phyloP scores from a whole-genome alignment of 2,113 vertebrate genomes.

The Anolis sagrei region DNA sequence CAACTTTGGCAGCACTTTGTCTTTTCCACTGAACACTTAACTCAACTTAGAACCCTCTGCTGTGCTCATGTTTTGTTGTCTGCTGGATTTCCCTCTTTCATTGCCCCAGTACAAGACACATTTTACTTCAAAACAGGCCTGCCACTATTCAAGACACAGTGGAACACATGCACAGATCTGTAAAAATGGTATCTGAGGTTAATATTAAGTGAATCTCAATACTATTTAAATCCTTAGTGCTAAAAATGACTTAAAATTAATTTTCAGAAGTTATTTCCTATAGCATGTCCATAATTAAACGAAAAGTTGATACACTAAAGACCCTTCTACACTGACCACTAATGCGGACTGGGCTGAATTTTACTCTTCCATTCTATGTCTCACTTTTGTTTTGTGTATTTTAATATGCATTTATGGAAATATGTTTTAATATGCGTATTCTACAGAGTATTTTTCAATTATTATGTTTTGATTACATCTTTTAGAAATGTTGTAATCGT shows the following conservation, averaged over 20 bases:
- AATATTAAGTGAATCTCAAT: background rate
- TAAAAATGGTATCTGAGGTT: background rate
- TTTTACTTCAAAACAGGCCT: background rate
- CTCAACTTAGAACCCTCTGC: background rate
- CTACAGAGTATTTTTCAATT: too few species aligned
- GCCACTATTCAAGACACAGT: background rate
- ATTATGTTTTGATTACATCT: too few species aligned
- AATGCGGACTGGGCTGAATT: too few species aligned
- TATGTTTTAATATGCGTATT: too few species aligned
- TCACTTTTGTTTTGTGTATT: too few species aligned
- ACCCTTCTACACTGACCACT: too few species aligned
- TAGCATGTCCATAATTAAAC: background rate
- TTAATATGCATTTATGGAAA: too few species aligned
- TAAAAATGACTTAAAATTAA: background rate
- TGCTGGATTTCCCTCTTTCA: background rate
- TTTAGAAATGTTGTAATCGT: too few species aligned
- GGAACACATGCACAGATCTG: background rate
- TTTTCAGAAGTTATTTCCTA: background rate
- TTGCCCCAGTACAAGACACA: background rate
- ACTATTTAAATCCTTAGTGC: background rate
- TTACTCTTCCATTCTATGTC: too few species aligned
- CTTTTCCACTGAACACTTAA: background rate
- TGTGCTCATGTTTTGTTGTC: background rate
- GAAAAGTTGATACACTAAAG: too few species aligned
- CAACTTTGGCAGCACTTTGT: conserved; percentile 18